These are phyloP conservation scores for Lamprotornis superbus DNA, from an alignment of 2,113 vertebrate species.

Conservation along the genomic window DNA sequence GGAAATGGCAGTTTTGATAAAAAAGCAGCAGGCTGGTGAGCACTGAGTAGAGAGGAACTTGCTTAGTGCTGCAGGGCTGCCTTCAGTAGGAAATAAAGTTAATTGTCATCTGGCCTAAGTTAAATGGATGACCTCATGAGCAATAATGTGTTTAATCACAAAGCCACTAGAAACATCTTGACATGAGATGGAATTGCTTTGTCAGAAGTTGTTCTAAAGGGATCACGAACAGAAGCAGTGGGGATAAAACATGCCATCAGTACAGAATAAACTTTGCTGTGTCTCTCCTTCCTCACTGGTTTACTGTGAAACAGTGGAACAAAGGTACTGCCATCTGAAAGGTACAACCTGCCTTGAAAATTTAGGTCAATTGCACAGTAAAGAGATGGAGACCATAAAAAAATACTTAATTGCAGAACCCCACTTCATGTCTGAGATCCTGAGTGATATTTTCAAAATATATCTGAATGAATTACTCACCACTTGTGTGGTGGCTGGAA, in stretches of 20 bases:
- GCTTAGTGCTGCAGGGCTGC: not conserved
- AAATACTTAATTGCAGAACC: not conserved
- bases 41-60: not conserved
- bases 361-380: not conserved
- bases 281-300: not conserved
- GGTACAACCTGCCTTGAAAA: not conserved
- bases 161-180: not conserved
- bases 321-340: not conserved
- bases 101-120: not conserved
- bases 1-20: not conserved
- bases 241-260: not conserved
- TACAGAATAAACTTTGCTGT: not conserved
- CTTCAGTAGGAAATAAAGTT: not conserved
- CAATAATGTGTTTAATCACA: not conserved
- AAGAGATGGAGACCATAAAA: not conserved
- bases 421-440: not conserved
- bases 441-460: not conserved
- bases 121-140: not conserved
- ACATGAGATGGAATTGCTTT: not conserved
- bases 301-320: not conserved
- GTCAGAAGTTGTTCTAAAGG: not conserved
- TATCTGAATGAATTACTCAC: not conserved
- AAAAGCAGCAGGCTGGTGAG: not conserved
- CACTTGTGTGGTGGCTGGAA: not conserved
- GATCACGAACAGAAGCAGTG: not conserved